Evolutionary conservation across 2,113 vertebrate genomes (phyloP), one percentile per base, ranked within the genome.

Genomic region (Rutilus rutilus): DNA sequence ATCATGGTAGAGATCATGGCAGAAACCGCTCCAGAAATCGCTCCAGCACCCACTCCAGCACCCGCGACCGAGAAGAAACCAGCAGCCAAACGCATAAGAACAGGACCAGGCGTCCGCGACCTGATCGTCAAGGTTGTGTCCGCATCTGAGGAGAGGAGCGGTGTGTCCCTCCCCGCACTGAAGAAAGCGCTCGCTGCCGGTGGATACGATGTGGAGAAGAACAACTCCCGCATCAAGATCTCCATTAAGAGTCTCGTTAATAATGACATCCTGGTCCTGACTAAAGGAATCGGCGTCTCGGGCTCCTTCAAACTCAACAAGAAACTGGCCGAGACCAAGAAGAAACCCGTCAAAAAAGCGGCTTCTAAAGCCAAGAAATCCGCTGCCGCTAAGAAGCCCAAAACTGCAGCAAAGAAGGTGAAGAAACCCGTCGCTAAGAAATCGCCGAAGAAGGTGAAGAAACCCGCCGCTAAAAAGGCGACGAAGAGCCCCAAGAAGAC

Each of bases 181-280:
- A 82, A 82, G 80, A 82, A 82, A 33, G 75, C 75, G 30, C 75
- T 78, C 25, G 6, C 74, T 17, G 74, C 74, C 6, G 25, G 47
- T 1, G 47, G 74, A 8, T 76, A 76, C 74, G 74, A 76, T 8
- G 74, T 76, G 25, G 45, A 76, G 45, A 76, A 76, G 47, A 52
- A 76, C 15, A 76, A 78, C 75, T 78, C 75, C 19, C 75, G 75
- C 50, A 19, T 78, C 50, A 78, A 78, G 52, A 21, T 57, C 2
- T 52, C 75, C 17, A 2, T 78, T 0, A 76, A 54, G 47, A 52
- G 25, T 11, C 17, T 78, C 19, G 76, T 59, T 6, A 2, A 3
- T 14, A 60, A 57, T 6, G 75, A 19, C 1, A 33, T 17, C 6
- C 27, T 77, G 27, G 9, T 54, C 1, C 75, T 6, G 47, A 21